Evolutionary conservation across 1,140 invertebrate species (phyloP).

Genomic region (Brachionus manjavacas): DNA sequence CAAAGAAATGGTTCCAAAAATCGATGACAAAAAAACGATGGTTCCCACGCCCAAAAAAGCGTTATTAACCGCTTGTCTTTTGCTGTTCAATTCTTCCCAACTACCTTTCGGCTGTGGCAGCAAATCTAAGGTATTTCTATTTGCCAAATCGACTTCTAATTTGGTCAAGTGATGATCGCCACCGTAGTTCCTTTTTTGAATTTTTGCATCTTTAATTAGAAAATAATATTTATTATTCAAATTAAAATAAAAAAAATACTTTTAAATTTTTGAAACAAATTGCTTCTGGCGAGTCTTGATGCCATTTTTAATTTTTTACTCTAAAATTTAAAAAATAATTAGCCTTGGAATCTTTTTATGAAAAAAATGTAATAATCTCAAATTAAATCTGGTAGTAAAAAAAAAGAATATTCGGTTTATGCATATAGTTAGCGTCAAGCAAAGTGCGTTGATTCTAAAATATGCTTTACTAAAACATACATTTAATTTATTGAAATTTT

Average conservation of each 20-base stretch:
- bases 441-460: slow-evolving; percentile 36
- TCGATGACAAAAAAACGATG: neutral
- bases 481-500: neutral
- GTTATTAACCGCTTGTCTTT: slow-evolving; percentile 32
- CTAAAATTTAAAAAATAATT: neutral
- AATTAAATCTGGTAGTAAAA: neutral
- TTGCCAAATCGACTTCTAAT: slow-evolving; percentile 45
- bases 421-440: slow-evolving; percentile 31
- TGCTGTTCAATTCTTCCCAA: slow-evolving; percentile 47
- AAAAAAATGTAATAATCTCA: neutral
- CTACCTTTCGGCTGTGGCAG: slow-evolving; percentile 48
- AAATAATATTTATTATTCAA: neutral
- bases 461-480: neutral
- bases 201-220: neutral
- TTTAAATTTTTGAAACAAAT: slow-evolving; percentile 26
- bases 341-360: neutral
- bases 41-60: slow-evolving; percentile 22
- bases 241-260: neutral
- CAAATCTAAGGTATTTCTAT: slow-evolving; percentile 47
- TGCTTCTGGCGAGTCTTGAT: slow-evolving; percentile 9
- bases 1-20: neutral
- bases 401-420: neutral
- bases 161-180: slow-evolving; percentile 33
- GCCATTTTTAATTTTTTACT: neutral
- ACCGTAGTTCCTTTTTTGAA: slow-evolving; percentile 24